These are phyloP conservation scores for Tragelaphus oryx DNA, from an alignment of 2,797 vertebrate genomes.

Conservation along the genomic window DNA sequence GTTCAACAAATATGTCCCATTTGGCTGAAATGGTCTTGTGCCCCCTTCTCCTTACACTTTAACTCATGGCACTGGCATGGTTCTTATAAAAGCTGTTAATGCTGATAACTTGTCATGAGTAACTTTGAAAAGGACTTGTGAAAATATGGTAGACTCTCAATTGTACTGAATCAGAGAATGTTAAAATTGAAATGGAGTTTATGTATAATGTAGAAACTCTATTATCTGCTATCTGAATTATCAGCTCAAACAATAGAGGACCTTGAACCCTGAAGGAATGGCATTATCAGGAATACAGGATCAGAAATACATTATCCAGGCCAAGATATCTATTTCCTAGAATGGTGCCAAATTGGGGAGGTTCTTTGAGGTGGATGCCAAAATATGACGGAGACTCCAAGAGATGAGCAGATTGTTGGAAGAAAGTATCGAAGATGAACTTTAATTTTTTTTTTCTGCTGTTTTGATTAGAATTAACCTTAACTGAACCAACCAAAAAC, in stretches of 20 bases:
- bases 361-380: background rate
- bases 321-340: background rate
- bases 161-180: background rate
- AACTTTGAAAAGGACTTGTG: background rate
- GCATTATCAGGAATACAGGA: background rate
- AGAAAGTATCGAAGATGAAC: background rate
- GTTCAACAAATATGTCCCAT: background rate
- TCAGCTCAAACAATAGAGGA: background rate
- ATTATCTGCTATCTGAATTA: background rate
- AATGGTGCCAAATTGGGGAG: background rate
- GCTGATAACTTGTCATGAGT: background rate
- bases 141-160: background rate
- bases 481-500: background rate
- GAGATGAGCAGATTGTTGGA: background rate
- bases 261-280: background rate
- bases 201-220: background rate
- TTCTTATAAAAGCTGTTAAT: background rate
- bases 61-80: background rate
- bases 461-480: slow-evolving; percentile 35
- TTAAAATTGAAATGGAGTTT: background rate
- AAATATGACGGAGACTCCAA: background rate
- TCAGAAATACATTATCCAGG: background rate
- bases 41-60: background rate
- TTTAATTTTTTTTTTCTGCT: background rate
- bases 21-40: background rate